These are phyloP conservation scores for Muscicapa adusta DNA, from an alignment of 2,113 vertebrate species.

Conservation along the genomic window DNA sequence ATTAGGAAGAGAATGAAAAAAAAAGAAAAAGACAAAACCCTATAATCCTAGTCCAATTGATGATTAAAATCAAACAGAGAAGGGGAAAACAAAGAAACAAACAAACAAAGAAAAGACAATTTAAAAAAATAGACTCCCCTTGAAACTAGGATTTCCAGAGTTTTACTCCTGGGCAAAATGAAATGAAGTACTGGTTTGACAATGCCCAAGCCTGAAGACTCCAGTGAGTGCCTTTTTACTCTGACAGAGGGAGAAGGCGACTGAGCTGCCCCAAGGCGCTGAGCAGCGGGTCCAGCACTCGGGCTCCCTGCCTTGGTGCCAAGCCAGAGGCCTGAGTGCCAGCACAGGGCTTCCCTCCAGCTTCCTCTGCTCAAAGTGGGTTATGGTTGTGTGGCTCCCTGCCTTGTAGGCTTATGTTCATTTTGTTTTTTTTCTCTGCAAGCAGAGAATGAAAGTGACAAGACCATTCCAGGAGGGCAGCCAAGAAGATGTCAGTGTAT, in stretches of 20 bases:
- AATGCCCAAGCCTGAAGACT: not conserved
- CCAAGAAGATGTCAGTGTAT: slow-evolving; percentile 17
- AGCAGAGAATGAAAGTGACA: slow-evolving; percentile 8
- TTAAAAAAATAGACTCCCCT: not conserved
- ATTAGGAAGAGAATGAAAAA: not conserved
- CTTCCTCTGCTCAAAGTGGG: not conserved
- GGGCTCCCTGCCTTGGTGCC: not conserved
- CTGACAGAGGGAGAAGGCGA: rapidly evolving
- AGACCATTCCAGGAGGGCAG: slow-evolving; percentile 28
- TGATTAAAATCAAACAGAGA: not conserved
- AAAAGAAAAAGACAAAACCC: rapidly evolving
- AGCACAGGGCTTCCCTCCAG: slow-evolving; percentile 4
- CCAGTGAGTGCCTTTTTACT: not conserved
- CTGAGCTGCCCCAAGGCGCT: not conserved
- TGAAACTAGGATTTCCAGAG: not conserved
- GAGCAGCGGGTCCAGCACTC: rapidly evolving
- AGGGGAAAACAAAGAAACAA: not conserved
- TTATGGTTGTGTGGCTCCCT: not conserved
- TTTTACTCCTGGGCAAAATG: not conserved
- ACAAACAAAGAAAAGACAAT: rapidly evolving
- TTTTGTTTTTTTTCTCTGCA: not conserved
- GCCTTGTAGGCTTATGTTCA: slow-evolving; percentile 19
- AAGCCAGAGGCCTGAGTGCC: not conserved
- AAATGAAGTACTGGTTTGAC: not conserved
- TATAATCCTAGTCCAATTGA: not conserved